Evolutionary conservation across 1,140 invertebrate genomes (phyloP).

Genomic region (Drosophila yakuba): DNA sequence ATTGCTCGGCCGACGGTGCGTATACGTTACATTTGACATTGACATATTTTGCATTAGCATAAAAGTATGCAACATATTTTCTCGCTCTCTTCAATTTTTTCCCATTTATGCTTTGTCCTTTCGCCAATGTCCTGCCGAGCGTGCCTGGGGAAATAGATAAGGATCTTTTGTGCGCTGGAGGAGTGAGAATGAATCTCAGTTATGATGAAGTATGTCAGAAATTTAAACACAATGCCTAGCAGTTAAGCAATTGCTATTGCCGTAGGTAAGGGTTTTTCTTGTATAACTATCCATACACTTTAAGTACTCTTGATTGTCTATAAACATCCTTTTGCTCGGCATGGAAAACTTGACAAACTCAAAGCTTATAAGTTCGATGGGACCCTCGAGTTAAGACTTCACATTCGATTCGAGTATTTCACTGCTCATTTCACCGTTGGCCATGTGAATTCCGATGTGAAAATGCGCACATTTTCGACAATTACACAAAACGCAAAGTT

Average conservation of each 20-base stretch:
- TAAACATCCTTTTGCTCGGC: not conserved
- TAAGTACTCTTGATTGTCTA: constrained; percentile 1
- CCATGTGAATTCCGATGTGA: constrained; percentile 47
- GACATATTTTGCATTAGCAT: constrained; percentile 77
- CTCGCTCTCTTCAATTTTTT: not conserved
- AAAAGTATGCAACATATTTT: constrained; percentile 76
- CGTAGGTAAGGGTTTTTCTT: constrained; percentile 18
- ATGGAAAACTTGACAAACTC: constrained; percentile 9
- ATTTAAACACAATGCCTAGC: constrained; percentile 38
- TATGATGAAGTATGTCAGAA: constrained; percentile 54
- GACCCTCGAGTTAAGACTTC: constrained; percentile 9
- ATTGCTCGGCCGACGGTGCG: constrained; percentile 61
- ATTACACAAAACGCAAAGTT: constrained; percentile 59
- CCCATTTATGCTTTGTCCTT: constrained; percentile 11
- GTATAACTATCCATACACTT: constrained; percentile 20
- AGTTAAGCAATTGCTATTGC: constrained; percentile 2
- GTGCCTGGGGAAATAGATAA: constrained; percentile 37
- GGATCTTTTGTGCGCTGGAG: not conserved
- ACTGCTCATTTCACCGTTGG: constrained; percentile 58
- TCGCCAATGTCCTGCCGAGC: constrained; percentile 18
- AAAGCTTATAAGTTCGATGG: not conserved
- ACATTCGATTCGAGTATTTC: constrained; percentile 18
- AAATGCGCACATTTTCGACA: constrained; percentile 60
- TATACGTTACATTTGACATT: constrained; percentile 73
- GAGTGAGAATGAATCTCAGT: constrained; percentile 34